Evolutionary conservation across 2,113 vertebrate species (phyloP).

Genomic region (Nerophis lumbriciformis): DNA sequence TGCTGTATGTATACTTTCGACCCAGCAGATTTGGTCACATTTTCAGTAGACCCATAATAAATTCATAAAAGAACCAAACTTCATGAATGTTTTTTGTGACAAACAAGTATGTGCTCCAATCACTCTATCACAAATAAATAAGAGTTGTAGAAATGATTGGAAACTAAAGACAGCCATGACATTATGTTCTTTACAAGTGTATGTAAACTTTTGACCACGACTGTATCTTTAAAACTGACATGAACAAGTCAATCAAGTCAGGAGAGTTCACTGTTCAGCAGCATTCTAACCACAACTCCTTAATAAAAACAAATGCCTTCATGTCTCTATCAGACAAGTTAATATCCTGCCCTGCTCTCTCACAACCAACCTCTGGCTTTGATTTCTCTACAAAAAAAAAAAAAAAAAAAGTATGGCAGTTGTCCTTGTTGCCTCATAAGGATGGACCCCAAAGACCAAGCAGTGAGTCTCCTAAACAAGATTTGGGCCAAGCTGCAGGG

Average conservation of each 20-base stretch:
- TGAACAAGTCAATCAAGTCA: neutral
- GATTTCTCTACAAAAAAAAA: neutral
- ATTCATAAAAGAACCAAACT: no score
- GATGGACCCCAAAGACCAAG: constrained; percentile 70
- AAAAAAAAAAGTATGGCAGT: neutral
- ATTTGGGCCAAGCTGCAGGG: constrained; percentile 79
- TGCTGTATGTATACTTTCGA: no score
- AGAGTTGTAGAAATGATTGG: no score
- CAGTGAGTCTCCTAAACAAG: constrained; percentile 66
- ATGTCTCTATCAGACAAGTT: neutral
- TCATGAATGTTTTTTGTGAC: no score
- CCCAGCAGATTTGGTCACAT: no score
- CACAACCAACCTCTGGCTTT: neutral
- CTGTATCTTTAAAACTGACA: neutral
- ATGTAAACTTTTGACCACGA: no score
- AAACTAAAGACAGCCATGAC: no score
- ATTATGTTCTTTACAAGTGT: no score
- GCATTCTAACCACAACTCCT: neutral
- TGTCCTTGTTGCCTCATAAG: constrained; percentile 13
- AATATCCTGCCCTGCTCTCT: neutral
- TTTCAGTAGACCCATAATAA: no score
- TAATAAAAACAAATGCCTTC: constrained; percentile 19
- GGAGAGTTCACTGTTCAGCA: neutral
- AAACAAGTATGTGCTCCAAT: no score
- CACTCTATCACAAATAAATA: no score